Percentiles rank a stretch among this genome's conserved stretches.
Evolutionary conservation across 1,140 invertebrate species (phyloP).

Genomic region (Homalodisca vitripennis): DNA sequence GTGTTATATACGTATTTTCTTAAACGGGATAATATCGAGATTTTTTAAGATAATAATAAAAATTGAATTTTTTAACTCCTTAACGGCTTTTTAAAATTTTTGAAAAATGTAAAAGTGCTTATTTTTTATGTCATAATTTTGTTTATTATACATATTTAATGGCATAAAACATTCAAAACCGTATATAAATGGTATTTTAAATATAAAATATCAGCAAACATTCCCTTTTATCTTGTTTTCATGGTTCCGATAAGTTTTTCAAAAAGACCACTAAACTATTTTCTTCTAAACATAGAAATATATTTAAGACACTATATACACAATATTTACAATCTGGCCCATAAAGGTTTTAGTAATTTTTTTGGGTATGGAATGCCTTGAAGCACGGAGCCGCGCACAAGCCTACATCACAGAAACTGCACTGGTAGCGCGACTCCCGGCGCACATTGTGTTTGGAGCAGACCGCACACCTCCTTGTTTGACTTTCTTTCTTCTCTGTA

Average conservation of each 20-base stretch:
- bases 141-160: neutral
- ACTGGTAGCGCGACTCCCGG: neutral
- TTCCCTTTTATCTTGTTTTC: neutral
- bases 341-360: conserved; percentile 3
- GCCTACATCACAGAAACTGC: neutral
- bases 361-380: conserved; percentile 15
- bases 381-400: conserved; percentile 24
- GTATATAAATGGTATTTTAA: neutral
- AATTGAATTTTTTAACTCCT: no score
- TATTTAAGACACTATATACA: conserved; percentile 19
- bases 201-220: neutral
- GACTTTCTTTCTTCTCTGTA: neutral
- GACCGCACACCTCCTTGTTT: neutral
- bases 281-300: neutral
- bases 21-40: no score
- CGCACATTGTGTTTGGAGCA: neutral
- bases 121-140: neutral
- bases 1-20: no score
- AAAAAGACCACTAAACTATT: neutral
- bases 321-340: conserved; percentile 10
- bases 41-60: no score
- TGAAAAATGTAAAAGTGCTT: neutral
- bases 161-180: neutral
- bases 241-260: neutral
- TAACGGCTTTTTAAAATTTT: neutral